Evolutionary conservation across 2,888 invertebrate species (phyloP).

Genomic region (Podabrus alpinus): DNA sequence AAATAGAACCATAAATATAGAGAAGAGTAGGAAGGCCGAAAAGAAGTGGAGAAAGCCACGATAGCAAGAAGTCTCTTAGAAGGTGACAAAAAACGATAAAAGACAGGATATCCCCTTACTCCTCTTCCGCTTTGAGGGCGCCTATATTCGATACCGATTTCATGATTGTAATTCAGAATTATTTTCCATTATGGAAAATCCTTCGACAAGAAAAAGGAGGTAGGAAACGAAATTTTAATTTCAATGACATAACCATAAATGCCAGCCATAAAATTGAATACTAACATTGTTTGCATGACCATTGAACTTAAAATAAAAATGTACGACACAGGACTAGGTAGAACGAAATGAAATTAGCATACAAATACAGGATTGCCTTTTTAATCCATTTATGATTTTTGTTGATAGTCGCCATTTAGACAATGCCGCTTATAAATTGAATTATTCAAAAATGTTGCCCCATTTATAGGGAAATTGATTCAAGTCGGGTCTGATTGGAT

Average conservation of each 20-base stretch:
- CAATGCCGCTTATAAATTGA: not conserved
- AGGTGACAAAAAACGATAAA: no score
- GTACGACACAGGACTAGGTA: not conserved
- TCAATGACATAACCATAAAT: not conserved
- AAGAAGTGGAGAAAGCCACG: no score
- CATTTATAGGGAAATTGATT: not conserved
- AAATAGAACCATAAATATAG: no score
- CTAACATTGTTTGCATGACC: not conserved
- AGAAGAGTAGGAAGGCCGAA: no score
- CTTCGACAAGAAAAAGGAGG: not conserved
- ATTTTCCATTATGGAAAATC: not conserved
- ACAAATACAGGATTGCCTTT: not conserved
- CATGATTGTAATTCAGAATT: no score
- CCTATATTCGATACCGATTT: no score
- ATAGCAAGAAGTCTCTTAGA: no score
- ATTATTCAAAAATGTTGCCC: not conserved
- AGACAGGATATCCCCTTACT: no score
- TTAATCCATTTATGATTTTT: not conserved
- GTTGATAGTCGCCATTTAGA: not conserved
- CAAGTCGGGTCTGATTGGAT: not conserved
- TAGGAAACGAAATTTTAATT: not conserved
- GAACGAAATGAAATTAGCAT: not conserved
- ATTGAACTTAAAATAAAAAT: not conserved
- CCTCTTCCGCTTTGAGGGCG: no score
- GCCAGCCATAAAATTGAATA: not conserved